Evolutionary conservation across 35 echinoderm and acorn worm species (phyloP), one percentile per base, ranked within the genome.

Genomic region (Apostichopus californicus): DNA sequence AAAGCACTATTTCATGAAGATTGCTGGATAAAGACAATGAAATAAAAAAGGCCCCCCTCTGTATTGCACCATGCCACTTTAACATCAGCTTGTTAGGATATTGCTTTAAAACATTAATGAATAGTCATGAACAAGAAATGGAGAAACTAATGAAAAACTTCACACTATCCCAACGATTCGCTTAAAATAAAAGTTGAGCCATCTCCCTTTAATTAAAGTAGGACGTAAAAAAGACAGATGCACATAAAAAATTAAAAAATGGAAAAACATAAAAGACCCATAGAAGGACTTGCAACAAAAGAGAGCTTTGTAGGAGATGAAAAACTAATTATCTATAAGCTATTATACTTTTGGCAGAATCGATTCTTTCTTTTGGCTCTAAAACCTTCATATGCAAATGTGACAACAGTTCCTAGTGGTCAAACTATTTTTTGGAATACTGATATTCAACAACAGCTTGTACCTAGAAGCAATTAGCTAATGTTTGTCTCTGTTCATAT

Each of bases 61-160:
- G 71, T 75, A 75, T 75, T 75, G 71, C 71, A 75, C 71, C 71
- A 75, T 75, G 71, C 71, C 71, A 75, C 71, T 18, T 75, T 22
- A 20, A 75, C 71, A 75, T 75, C 71, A 75, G 71, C 71, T 75
- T 75, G 2, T 75, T 75, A 75, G 20, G 14, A 75, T 75, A 75
- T 75, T 75, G 71, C 71, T 75, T 75, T 75, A 75, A 75, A 22
- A 22, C n/a, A n/a, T n/a, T 75, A 46, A 75, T 75, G 71, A 75
- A 75, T 75, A 75, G 14, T n/a, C 21, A 22, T 75, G 20, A 75
- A 18, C 15, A 22, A 18, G 71, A 75, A 75, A 75, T 75, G 71
- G 71, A 75, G 17, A 75, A 61, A 61, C 58, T 61, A 18, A 75
- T 75, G 71, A 20, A 75, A 75, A 75, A 75, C 21, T 75, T 75